These are phyloP conservation scores for Hyperoplus immaculatus DNA, from an alignment of 2,797 vertebrate genomes.

Conservation along the genomic window DNA sequence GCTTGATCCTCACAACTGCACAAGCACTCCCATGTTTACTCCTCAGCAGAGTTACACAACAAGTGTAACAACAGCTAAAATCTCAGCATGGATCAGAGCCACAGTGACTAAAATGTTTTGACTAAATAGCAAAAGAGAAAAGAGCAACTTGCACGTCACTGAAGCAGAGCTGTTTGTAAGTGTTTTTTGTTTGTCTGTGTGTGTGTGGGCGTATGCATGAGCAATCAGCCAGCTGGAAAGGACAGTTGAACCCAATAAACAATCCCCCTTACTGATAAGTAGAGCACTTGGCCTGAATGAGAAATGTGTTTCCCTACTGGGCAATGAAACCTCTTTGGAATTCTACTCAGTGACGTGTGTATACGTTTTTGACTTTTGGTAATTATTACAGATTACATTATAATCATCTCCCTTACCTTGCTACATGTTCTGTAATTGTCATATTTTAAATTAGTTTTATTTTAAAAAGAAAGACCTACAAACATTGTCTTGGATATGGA, in stretches of 20 bases:
- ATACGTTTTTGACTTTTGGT: neutral
- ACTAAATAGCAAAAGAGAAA: constrained; percentile 26
- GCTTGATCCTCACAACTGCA: neutral
- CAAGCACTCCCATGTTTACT: neutral
- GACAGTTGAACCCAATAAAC: constrained; percentile 53
- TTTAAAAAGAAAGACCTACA: neutral
- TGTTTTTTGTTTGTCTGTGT: constrained; percentile 2
- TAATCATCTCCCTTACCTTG: neutral
- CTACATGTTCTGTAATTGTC: neutral
- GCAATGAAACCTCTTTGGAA: neutral
- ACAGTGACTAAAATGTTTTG: constrained; percentile 5
- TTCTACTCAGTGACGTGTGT: neutral
- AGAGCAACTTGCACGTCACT: neutral
- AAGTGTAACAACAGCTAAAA: neutral
- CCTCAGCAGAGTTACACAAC: neutral
- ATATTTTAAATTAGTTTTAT: neutral
- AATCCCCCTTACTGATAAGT: constrained; percentile 48
- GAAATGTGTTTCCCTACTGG: constrained; percentile 34
- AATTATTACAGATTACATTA: neutral
- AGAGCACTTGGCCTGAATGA: neutral
- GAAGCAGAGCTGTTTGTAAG: neutral
- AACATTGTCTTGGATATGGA: too few relatives aligned
- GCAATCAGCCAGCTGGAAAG: neutral
- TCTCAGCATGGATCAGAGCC: constrained; percentile 7
- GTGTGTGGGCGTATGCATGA: too few relatives aligned